These are phyloP conservation scores for Lymantria monacha DNA, from an alignment of 2,888 invertebrate species.

Conservation along the genomic window DNA sequence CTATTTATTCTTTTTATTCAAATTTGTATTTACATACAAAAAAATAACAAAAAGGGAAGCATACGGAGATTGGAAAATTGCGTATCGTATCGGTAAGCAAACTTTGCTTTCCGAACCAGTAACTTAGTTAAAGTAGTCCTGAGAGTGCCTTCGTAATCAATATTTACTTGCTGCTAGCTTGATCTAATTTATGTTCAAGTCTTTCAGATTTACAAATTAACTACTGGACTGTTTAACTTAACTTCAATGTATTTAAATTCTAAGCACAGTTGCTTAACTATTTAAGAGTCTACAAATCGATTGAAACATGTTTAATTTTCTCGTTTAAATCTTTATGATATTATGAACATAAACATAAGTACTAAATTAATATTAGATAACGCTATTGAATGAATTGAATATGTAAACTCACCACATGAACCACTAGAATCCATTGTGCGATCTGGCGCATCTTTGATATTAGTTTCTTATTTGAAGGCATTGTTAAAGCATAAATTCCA, in stretches of 20 bases:
- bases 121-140: constrained; percentile 70
- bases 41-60: too few relatives aligned
- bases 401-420: constrained; percentile 73
- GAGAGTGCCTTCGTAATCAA: constrained; percentile 58
- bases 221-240: constrained; percentile 7
- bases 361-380: constrained; percentile 14
- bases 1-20: too few relatives aligned
- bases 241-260: background rate
- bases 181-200: constrained; percentile 33
- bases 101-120: constrained; percentile 76
- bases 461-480: constrained; percentile 77
- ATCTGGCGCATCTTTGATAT: constrained; percentile 73
- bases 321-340: background rate
- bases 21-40: too few relatives aligned
- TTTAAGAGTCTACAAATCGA: background rate
- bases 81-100: constrained; percentile 31
- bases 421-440: constrained; percentile 72
- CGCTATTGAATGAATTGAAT: constrained; percentile 7
- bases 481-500: constrained; percentile 53
- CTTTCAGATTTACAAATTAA: constrained; percentile 13
- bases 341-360: background rate
- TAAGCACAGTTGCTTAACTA: background rate
- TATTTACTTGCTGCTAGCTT: constrained; percentile 49
- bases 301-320: background rate
- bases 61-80: constrained; percentile 9